Evolutionary conservation across 2,888 invertebrate species (phyloP).

Genomic region (Cephus pygmeus): DNA sequence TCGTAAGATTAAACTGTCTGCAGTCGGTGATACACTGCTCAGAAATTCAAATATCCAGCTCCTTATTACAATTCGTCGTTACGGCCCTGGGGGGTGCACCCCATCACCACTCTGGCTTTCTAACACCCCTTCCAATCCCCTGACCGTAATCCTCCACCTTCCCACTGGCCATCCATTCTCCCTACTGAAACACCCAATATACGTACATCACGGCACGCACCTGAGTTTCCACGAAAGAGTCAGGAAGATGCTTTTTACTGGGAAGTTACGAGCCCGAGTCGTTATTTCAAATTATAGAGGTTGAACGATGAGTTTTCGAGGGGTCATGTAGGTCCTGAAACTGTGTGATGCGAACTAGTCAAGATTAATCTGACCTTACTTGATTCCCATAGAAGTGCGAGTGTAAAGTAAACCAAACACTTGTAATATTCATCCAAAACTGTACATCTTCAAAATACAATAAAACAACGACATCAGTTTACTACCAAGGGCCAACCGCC

Average conservation of each 20-base stretch:
- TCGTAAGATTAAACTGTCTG: constrained; percentile 43
- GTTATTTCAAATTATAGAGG: neutral
- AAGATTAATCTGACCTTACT: neutral
- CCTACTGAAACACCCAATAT: neutral
- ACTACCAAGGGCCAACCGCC: neutral
- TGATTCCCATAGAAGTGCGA: neutral
- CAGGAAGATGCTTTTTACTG: neutral
- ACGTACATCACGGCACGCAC: neutral
- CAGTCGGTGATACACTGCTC: constrained; percentile 33
- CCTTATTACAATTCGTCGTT: constrained; percentile 6
- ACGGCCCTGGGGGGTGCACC: neutral
- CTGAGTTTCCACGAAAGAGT: neutral
- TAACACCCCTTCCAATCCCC: neutral
- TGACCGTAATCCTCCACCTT: neutral
- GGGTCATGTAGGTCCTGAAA: neutral
- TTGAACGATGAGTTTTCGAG: neutral
- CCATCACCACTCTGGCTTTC: neutral
- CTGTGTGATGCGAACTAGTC: neutral
- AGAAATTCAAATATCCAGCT: constrained; percentile 6
- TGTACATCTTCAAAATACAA: neutral
- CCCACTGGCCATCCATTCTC: neutral
- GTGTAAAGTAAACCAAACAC: neutral
- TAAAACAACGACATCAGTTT: neutral
- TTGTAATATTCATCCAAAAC: neutral
- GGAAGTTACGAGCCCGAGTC: neutral